phyloP scores from a whole-genome alignment of 2,888 invertebrate genomes.

The Pollenia griseotomentosa region DNA sequence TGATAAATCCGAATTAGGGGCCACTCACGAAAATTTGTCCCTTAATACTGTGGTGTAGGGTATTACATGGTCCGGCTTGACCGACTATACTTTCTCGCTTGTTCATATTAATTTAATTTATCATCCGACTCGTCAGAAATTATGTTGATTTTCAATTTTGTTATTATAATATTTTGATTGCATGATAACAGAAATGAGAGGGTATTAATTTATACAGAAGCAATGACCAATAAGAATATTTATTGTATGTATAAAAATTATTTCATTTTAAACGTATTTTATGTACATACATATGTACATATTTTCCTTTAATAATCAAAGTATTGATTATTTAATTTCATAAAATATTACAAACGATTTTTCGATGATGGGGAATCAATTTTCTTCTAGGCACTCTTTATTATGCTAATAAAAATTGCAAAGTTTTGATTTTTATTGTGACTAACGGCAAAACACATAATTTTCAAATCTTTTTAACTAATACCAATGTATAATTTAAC shows the following conservation, averaged over 20 bases:
- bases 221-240: too few relatives aligned
- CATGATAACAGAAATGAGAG: neutral
- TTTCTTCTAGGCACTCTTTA: slow-evolving; percentile 35
- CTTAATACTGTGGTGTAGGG: too few relatives aligned
- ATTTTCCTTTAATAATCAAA: too few relatives aligned
- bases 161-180: neutral
- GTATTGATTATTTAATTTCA: too few relatives aligned
- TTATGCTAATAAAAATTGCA: slow-evolving; percentile 42
- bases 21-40: too few relatives aligned
- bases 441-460: slow-evolving; percentile 46
- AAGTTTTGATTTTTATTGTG: slow-evolving; percentile 48
- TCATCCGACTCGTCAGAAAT: slow-evolving; percentile 25
- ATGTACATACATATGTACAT: too few relatives aligned
- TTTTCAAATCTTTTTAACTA: slow-evolving; percentile 1
- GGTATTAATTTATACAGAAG: too few relatives aligned
- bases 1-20: too few relatives aligned
- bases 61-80: too few relatives aligned
- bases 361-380: neutral
- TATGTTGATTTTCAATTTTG: slow-evolving; percentile 33
- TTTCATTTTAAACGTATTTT: too few relatives aligned
- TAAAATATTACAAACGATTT: too few relatives aligned
- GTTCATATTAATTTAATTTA: slow-evolving; percentile 24
- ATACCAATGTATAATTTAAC: slow-evolving; percentile 20
- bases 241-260: too few relatives aligned
- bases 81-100: neutral